Base-by-base conservation (phyloP, 2,888 invertebrate genomes). In the Marasmarcha lunaedactyla region DNA sequence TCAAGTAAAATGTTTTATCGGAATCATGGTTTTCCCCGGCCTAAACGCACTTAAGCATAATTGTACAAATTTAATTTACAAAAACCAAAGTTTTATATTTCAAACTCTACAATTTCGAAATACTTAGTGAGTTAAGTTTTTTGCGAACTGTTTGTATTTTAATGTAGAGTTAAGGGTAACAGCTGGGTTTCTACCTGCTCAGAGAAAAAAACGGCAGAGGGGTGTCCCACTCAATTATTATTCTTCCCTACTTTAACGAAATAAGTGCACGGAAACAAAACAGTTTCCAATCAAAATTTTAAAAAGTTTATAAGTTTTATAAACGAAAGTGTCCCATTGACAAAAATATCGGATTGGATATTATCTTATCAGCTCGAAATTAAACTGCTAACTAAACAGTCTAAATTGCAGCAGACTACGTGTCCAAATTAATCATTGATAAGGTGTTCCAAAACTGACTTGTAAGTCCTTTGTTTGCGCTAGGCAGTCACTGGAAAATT, bases 111-210 rank as follows among this genome's bases (percentile, higher is more conserved):
- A n/a, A n/a, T n/a, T n/a, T n/a, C n/a, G n/a, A n/a, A n/a, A n/a
- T n/a, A n/a, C n/a, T n/a, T n/a, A n/a, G n/a, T n/a, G n/a, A n/a
- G n/a, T n/a, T n/a, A n/a, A n/a, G n/a, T n/a, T n/a, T n/a, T n/a
- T n/a, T n/a, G n/a, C n/a, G n/a, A n/a, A n/a, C n/a, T n/a, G n/a
- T n/a, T n/a, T n/a, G n/a, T n/a, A n/a, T n/a, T n/a, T n/a, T n/a
- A n/a, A n/a, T n/a, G n/a, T n/a, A n/a, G n/a, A n/a, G n/a, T n/a
- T n/a, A n/a, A n/a, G n/a, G n/a, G 71, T 63, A 63, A 67, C 76
- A 71, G 68, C 71, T 70, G 71, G 59, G 52, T 52, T 49, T 52
- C 74, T 78, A 79, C 79, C 81, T 79, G 79, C 76, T 65, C 54
- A 50, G 57, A 76, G 72, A 73, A 71, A 69, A 68, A 62, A 58